A percentile compares a stretch with the other conserved stretches of the same genome.
Conservation (phyloP, 1,140 invertebrate species). For the Hestina assimilis region DNA sequence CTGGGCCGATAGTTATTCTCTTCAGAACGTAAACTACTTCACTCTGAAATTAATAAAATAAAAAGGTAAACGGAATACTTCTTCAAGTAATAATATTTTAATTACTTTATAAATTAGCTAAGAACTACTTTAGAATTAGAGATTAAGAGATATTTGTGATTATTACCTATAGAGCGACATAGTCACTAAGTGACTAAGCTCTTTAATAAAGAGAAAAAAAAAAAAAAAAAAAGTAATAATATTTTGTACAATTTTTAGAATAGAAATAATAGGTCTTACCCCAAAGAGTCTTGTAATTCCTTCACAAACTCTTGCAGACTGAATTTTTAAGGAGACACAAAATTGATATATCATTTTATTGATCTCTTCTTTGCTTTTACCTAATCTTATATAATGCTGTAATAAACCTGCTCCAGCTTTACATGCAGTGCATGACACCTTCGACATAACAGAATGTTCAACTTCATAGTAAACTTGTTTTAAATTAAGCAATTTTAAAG, state of each 20-base stretch:
- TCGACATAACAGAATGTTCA: conserved; percentile 94
- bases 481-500: conserved; percentile 88
- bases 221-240: background rate
- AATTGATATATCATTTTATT: conserved; percentile 90
- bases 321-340: conserved; percentile 90
- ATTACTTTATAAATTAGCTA: too few relatives aligned
- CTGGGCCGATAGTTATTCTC: conserved; percentile 86
- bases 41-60: conserved; percentile 76
- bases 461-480: conserved; percentile 90
- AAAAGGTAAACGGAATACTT: conserved; percentile 30
- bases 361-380: conserved; percentile 92
- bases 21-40: conserved; percentile 91
- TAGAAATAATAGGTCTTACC: conserved; percentile 74
- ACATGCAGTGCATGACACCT: conserved; percentile 93
- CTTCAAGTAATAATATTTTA: conserved; percentile 6
- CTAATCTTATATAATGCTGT: conserved; percentile 90
- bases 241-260: conserved; percentile 9
- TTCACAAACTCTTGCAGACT: conserved; percentile 90
- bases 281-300: conserved; percentile 91
- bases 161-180: too few relatives aligned
- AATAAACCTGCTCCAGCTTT: conserved; percentile 91
- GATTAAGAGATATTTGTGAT: too few relatives aligned
- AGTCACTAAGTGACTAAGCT: too few relatives aligned
- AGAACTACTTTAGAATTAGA: too few relatives aligned
- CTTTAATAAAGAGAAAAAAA: too few relatives aligned